phyloP scores from a whole-genome alignment of 2,113 vertebrate genomes.

The Oostethus manadensis region DNA sequence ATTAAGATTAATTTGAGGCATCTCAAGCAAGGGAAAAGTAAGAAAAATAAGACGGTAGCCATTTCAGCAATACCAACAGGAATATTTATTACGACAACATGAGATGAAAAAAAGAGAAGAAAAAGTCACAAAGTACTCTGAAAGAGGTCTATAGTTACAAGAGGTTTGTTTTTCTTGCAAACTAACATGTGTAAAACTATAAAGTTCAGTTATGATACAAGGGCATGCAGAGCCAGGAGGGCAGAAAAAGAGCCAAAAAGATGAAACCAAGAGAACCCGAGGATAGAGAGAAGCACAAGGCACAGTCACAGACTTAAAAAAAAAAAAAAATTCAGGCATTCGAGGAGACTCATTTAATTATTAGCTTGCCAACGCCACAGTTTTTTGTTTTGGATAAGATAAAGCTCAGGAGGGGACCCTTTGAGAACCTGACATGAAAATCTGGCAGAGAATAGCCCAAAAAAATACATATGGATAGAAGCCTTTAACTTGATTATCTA shows the following conservation, averaged over 20 bases:
- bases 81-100: slow-evolving; percentile 98
- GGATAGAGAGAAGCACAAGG: slow-evolving; percentile 75
- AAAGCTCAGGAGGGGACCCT: slow-evolving; percentile 74
- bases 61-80: slow-evolving; percentile 94
- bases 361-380: slow-evolving; percentile 63
- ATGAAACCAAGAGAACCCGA: slow-evolving; percentile 59
- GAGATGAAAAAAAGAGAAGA: slow-evolving; percentile 76
- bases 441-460: slow-evolving; percentile 10
- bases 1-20: slow-evolving; percentile 23
- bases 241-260: slow-evolving; percentile 55
- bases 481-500: slow-evolving; percentile 3
- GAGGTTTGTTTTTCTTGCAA: slow-evolving; percentile 68
- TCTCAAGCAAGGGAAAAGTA: slow-evolving; percentile 48
- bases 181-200: slow-evolving; percentile 72
- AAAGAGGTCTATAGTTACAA: slow-evolving; percentile 85
- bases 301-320: slow-evolving; percentile 87
- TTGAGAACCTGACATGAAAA: slow-evolving; percentile 67
- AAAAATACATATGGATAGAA: neutral
- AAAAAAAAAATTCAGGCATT: slow-evolving; percentile 64
- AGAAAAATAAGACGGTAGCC: slow-evolving; percentile 80
- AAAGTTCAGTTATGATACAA: slow-evolving; percentile 70
- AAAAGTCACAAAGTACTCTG: slow-evolving; percentile 81
- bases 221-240: slow-evolving; percentile 72
- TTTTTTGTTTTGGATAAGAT: slow-evolving; percentile 36
- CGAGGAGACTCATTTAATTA: slow-evolving; percentile 49